Evolutionary conservation across 2,797 vertebrate genomes (phyloP), one percentile per base, ranked within the genome.

Genomic region (Microctenopoma stevenorrisi): DNA sequence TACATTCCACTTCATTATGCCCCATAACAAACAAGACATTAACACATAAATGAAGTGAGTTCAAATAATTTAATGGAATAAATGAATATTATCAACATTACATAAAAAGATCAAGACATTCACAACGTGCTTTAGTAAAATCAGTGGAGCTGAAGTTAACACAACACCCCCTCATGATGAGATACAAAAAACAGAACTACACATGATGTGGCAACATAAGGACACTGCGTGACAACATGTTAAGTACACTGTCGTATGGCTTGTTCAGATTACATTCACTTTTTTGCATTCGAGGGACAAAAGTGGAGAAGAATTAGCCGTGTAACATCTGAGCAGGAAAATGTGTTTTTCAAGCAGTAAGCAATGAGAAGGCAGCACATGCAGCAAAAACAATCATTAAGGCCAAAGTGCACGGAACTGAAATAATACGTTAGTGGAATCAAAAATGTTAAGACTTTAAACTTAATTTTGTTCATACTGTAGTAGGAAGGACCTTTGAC

Each of bases 211-310:
- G 78, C 82, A 82, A 90, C 62, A 38, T 86, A 88, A 91, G 79
- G 81, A 88, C 88, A 90, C 84, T 73, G 67, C 66, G 89, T 88
- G 82, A 74, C 5, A 52, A 82, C 77, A 84, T 79, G 73, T 86
- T 85, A 87, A 90, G 89, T 79, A 81, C 88, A 81, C 67, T 68
- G 87, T 81, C 85, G 83, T 92, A 93, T 94, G 94, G 93, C 93
- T 94, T 92, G 15, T 85, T 91, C 58, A 67, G 74, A 79, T 90
- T 91, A 93, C 93, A 93, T 93, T 94, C 91, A 86, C 47, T 28
- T 86, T 80, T 88, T 84, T 85, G 84, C 81, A 86, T 86, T 69
- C 70, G 62, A 52, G 60, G 54, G 71, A 76, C 33, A 68, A 74
- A 18, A 44, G 16, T n/a, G 4, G 5, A 15, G 3, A 60, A 69